Conservation (phyloP, 64 coral and sea anemone genomes). For the Porites australiensis region DNA sequence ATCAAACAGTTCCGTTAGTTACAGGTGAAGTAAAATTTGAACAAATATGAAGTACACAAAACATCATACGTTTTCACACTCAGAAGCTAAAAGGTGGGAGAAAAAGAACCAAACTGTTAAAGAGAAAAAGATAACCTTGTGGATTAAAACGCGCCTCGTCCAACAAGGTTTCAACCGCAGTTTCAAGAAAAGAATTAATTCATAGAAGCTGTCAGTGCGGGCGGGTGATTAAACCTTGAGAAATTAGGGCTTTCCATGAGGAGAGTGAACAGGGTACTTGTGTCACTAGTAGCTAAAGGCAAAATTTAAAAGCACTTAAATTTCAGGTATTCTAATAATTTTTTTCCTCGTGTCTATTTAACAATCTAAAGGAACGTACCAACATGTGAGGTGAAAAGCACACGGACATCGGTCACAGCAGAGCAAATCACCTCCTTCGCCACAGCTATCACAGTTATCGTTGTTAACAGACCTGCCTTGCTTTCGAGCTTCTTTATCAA, state of each 20-base stretch:
- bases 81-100: neutral
- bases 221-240: neutral
- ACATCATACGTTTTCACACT: neutral
- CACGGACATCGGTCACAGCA: slow-evolving; percentile 98
- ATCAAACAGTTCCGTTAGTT: too few species aligned
- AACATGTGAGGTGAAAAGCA: slow-evolving; percentile 97
- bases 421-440: slow-evolving; percentile 96
- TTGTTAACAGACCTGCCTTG: slow-evolving; percentile 91
- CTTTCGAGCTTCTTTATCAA: slow-evolving; percentile 89
- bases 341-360: neutral
- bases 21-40: neutral
- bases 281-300: neutral
- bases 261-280: neutral
- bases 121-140: neutral
- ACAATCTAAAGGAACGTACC: slow-evolving; percentile 66
- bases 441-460: slow-evolving; percentile 98
- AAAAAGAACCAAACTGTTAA: neutral
- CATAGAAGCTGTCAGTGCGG: slow-evolving; percentile 1
- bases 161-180: neutral
- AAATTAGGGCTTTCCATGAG: neutral
- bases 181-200: slow-evolving; percentile 20
- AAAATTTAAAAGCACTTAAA: neutral
- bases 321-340: neutral
- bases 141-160: neutral
- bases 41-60: neutral